These are phyloP conservation scores for Gasteruption jaculator DNA, from an alignment of 2,888 invertebrate genomes.

Conservation along the genomic window DNA sequence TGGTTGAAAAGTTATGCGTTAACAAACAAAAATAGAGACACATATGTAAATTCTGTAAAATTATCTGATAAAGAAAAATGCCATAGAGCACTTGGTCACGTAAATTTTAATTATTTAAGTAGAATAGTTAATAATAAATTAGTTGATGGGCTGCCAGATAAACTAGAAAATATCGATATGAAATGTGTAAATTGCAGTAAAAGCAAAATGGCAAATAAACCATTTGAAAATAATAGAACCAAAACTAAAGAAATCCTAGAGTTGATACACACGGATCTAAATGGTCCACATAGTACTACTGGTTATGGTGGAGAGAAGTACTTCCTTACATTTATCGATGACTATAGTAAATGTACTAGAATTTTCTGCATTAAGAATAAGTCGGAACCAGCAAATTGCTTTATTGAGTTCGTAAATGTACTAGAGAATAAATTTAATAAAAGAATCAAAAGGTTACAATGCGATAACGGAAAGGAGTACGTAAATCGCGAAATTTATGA, in stretches of 20 bases:
- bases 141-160: constrained; percentile 12
- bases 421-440: constrained; percentile 15
- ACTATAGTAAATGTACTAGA: constrained; percentile 14
- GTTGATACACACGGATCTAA: constrained; percentile 13
- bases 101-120: constrained; percentile 21
- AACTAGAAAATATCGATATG: constrained; percentile 13
- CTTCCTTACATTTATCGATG: constrained; percentile 17
- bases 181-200: constrained; percentile 13
- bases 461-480: constrained; percentile 21
- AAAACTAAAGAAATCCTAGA: constrained; percentile 14
- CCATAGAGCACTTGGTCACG: constrained; percentile 22
- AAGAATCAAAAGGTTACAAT: constrained; percentile 12
- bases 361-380: constrained; percentile 17
- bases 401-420: constrained; percentile 15
- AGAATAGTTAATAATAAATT: constrained; percentile 14
- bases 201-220: constrained; percentile 18
- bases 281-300: no score
- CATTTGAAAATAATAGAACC: constrained; percentile 21
- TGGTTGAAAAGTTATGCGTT: constrained; percentile 7
- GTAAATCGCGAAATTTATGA: constrained; percentile 16
- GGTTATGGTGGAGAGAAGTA: constrained; percentile 20
- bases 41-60: constrained; percentile 5
- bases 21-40: neutral
- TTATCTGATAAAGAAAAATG: constrained; percentile 19
- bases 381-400: constrained; percentile 13